Evolutionary conservation across 2,113 vertebrate species (phyloP).

Genomic region (Triplophysa dalaica): DNA sequence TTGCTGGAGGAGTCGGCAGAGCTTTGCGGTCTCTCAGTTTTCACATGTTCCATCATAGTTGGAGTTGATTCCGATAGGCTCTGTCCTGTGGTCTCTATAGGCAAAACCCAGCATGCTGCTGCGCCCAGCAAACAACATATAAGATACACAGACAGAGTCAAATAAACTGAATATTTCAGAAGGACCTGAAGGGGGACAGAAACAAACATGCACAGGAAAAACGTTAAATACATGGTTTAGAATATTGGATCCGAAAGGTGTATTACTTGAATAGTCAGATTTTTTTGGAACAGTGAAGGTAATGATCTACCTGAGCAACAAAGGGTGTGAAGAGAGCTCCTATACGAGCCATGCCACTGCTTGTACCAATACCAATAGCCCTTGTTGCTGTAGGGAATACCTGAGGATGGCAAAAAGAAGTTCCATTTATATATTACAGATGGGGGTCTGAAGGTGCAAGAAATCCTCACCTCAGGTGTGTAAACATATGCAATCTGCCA

Average conservation of each 20-base stretch:
- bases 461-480: conserved; percentile 92
- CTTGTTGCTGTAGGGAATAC: conserved; percentile 96
- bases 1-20: background rate
- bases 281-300: background rate
- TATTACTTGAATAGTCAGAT: too few relatives aligned
- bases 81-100: conserved; percentile 93
- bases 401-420: conserved; percentile 65
- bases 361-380: conserved; percentile 90
- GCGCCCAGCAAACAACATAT: conserved; percentile 90
- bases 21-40: background rate
- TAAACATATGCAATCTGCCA: conserved; percentile 99
- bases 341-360: conserved; percentile 95
- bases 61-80: conserved; percentile 86
- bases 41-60: background rate
- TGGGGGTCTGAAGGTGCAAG: background rate
- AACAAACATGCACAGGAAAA: background rate
- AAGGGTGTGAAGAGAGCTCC: conserved; percentile 96
- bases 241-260: too few relatives aligned
- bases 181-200: conserved; percentile 81
- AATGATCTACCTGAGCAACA: conserved; percentile 85
- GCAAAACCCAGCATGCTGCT: conserved; percentile 88
- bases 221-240: background rate
- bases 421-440: background rate
- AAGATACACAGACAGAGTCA: conserved; percentile 92
- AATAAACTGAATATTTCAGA: conserved; percentile 92